These are phyloP conservation scores for Tragopan temminckii DNA, from an alignment of 2,797 vertebrate species.

Conservation along the genomic window DNA sequence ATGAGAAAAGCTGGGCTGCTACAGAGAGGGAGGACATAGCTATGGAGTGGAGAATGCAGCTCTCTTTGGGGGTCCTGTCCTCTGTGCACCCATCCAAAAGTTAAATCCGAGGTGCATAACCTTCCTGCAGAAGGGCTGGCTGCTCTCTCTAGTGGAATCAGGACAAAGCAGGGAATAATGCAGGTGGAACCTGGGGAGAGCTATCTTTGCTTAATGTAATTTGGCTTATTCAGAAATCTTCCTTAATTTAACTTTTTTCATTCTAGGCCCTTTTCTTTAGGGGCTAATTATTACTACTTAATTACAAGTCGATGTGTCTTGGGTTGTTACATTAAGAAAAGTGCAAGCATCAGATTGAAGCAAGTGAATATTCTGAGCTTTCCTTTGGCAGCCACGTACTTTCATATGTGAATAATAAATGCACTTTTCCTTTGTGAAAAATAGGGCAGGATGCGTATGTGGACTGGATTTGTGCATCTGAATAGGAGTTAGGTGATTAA, in stretches of 20 bases:
- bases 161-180: background rate
- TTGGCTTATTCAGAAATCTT: background rate
- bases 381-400: background rate
- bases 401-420: background rate
- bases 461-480: background rate
- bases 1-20: background rate
- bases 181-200: background rate
- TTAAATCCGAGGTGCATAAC: background rate
- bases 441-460: background rate
- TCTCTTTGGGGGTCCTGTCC: background rate
- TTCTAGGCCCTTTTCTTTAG: background rate
- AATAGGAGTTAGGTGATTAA: background rate
- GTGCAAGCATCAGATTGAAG: background rate
- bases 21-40: background rate
- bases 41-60: background rate
- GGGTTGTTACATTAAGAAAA: background rate
- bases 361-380: background rate
- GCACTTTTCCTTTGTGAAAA: background rate
- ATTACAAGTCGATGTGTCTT: background rate
- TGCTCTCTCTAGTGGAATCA: background rate
- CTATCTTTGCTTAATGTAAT: background rate
- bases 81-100: background rate
- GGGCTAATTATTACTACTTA: background rate
- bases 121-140: background rate
- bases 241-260: background rate